Conservation (phyloP, 2,113 vertebrate species). For the Channa argus region DNA sequence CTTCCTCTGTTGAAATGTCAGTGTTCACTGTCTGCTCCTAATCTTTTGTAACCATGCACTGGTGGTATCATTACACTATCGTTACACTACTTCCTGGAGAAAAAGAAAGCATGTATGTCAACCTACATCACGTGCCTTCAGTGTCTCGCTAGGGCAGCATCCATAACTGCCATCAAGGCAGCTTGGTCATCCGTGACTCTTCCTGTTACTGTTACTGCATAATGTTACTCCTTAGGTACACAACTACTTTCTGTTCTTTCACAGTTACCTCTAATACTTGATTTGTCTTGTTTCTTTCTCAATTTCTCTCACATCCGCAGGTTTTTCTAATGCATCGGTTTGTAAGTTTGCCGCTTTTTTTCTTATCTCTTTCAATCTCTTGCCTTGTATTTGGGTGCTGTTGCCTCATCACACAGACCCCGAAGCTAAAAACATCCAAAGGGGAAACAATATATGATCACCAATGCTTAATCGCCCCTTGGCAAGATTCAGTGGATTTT, state of each 20-base stretch:
- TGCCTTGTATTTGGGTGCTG: constrained; percentile 42
- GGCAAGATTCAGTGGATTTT: neutral
- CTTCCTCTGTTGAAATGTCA: constrained; percentile 10
- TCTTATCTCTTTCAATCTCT: constrained; percentile 34
- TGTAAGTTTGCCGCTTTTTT: neutral
- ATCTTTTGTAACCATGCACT: constrained; percentile 4
- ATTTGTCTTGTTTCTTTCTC: constrained; percentile 4
- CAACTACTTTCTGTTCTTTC: neutral
- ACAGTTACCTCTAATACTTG: neutral
- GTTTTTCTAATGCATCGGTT: neutral
- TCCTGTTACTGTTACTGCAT: neutral
- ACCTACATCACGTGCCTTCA: constrained; percentile 20
- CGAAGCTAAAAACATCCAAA: constrained; percentile 41
- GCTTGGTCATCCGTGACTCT: constrained; percentile 1
- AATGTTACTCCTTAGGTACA: constrained; percentile 1
- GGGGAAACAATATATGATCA: constrained; percentile 25
- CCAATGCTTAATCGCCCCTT: neutral
- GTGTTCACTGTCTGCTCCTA: constrained; percentile 4
- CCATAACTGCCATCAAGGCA: constrained; percentile 12
- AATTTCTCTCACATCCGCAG: neutral
- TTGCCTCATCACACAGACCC: constrained; percentile 60
- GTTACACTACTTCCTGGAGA: constrained; percentile 10
- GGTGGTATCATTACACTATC: constrained; percentile 20
- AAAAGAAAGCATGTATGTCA: constrained; percentile 13
- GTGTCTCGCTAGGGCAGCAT: constrained; percentile 30